Evolutionary conservation across 2,113 vertebrate genomes (phyloP).

Genomic region (Peromyscus maniculatus): DNA sequence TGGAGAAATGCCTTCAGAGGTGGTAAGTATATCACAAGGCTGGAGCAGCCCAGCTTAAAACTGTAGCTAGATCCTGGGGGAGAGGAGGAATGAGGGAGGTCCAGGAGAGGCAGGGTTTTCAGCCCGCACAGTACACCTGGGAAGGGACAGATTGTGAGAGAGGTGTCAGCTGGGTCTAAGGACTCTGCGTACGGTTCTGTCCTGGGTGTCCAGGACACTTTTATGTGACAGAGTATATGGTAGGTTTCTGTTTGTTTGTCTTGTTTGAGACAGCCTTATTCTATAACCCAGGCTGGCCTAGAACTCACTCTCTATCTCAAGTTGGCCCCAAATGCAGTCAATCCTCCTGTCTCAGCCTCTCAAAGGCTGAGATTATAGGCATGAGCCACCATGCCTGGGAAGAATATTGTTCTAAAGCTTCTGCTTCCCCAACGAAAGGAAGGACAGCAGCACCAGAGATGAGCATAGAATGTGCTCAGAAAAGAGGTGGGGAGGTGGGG

Average conservation of each 20-base stretch:
- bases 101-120: not conserved
- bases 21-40: accelerated
- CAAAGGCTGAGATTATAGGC: not conserved
- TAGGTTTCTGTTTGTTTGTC: not conserved
- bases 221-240: too few relatives aligned
- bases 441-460: not conserved
- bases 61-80: not conserved
- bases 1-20: too few relatives aligned
- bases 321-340: not conserved
- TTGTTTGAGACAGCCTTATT: not conserved
- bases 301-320: not conserved
- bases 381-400: not conserved
- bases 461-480: not conserved
- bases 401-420: not conserved
- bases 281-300: not conserved
- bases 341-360: not conserved
- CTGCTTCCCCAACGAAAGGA: not conserved
- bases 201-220: too few relatives aligned
- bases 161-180: not conserved
- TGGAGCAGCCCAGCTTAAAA: too few relatives aligned
- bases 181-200: not conserved
- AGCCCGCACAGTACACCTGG: not conserved
- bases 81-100: not conserved
- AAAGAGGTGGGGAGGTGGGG: not conserved
- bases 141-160: not conserved